Percentiles rank a stretch among this genome's conserved stretches.
Conservation (phyloP, 2,888 invertebrate genomes). For the Phengaris arion region DNA sequence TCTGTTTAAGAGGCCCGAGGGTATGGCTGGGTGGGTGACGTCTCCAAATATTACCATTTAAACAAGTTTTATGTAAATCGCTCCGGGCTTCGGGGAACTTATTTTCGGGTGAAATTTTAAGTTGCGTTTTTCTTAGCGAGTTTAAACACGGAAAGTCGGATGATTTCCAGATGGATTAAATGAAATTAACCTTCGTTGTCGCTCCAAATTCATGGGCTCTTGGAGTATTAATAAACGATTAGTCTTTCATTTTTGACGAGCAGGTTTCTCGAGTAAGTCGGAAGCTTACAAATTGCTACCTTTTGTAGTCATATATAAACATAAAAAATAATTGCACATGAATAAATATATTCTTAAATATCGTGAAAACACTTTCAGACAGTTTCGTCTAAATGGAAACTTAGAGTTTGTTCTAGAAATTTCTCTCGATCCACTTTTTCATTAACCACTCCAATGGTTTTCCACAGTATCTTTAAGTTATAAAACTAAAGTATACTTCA, state of each 20-base stretch:
- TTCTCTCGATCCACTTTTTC: slow-evolving; percentile 12
- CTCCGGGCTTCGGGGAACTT: slow-evolving; percentile 61
- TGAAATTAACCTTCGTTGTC: slow-evolving; percentile 63
- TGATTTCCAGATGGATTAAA: slow-evolving; percentile 67
- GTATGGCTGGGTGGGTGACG: slow-evolving; percentile 67
- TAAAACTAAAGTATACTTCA: slow-evolving; percentile 28
- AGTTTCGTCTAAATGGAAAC: background rate
- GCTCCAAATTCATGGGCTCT: slow-evolving; percentile 65
- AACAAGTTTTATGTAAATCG: slow-evolving; percentile 79
- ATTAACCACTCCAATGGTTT: slow-evolving; percentile 22
- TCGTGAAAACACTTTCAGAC: background rate
- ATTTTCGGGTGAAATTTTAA: slow-evolving; percentile 70
- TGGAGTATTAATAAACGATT: background rate
- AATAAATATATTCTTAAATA: background rate
- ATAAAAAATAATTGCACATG: background rate
- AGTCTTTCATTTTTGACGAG: background rate
- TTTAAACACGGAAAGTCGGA: slow-evolving; percentile 70
- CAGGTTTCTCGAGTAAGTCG: no score
- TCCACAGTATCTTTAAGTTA: slow-evolving; percentile 18
- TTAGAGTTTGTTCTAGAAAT: slow-evolving; percentile 15
- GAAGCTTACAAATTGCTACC: no score
- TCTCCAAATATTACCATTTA: slow-evolving; percentile 79
- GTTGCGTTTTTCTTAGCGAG: slow-evolving; percentile 66
- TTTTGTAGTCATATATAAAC: no score
- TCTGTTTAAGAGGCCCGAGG: slow-evolving; percentile 54